Conservation (phyloP, 2,888 invertebrate species). For the Drosophila testacea region DNA sequence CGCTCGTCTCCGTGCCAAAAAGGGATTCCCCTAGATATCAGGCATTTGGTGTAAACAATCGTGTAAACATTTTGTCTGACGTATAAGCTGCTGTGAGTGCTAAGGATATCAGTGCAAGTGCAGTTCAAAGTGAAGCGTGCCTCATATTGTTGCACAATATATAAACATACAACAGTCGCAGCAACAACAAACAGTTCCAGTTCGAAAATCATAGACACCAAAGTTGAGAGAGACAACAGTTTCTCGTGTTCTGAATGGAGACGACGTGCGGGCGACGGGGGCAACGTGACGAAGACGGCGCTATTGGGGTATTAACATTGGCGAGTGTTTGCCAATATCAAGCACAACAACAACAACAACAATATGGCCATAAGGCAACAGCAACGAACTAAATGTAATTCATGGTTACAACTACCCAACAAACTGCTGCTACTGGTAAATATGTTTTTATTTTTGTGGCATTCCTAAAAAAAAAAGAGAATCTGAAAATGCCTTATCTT, state of each 20-base stretch:
- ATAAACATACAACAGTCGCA: conserved; percentile 10
- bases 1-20: conserved; percentile 30
- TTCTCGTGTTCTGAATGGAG: conserved; percentile 66
- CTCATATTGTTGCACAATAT: conserved; percentile 39
- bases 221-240: conserved; percentile 30
- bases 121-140: conserved; percentile 48
- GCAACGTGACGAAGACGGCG: conserved; percentile 43
- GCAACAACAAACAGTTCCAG: conserved; percentile 9
- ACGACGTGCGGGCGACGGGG: conserved; percentile 46
- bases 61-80: conserved; percentile 53
- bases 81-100: conserved; percentile 41
- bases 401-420: conserved; percentile 77
- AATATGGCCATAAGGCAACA: conserved; percentile 67
- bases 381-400: conserved; percentile 71
- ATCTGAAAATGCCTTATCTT: background rate
- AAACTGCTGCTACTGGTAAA: conserved; percentile 76
- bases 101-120: conserved; percentile 36
- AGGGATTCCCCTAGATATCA: conserved; percentile 24
- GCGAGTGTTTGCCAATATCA: conserved; percentile 53
- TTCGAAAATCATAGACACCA: conserved; percentile 4
- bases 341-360: conserved; percentile 49
- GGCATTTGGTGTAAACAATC: conserved; percentile 44
- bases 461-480: background rate
- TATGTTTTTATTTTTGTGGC: background rate
- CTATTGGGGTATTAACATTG: conserved; percentile 39